phyloP scores from a whole-genome alignment of 2,797 vertebrate species.

The Chaetodon trifasciatus region DNA sequence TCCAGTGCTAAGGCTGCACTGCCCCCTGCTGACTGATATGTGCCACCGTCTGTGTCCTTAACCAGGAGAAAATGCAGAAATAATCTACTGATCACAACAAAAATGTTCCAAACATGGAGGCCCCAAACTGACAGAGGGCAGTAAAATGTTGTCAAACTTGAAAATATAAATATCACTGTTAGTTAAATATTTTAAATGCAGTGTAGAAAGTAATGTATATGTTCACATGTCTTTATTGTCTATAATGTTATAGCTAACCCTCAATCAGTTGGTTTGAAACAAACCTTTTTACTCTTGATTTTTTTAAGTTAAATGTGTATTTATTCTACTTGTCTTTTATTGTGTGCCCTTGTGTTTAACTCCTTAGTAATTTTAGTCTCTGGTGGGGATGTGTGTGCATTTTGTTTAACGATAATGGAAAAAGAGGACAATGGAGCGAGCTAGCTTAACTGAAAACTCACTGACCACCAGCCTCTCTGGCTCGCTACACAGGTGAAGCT shows the following conservation, averaged over 20 bases:
- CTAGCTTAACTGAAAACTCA: too few species aligned
- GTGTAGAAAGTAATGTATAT: neutral
- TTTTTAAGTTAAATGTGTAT: neutral
- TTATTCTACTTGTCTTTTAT: neutral
- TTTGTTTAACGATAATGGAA: too few species aligned
- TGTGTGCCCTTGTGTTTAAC: neutral
- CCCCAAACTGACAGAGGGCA: neutral
- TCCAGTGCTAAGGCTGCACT: constrained; percentile 15
- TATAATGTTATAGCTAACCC: neutral
- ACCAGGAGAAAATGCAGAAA: neutral
- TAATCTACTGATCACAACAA: neutral
- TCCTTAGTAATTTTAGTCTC: neutral
- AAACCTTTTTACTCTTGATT: neutral
- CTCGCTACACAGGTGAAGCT: too few species aligned
- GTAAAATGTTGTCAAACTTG: neutral
- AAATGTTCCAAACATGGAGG: neutral
- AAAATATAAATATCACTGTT: neutral
- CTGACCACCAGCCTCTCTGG: too few species aligned
- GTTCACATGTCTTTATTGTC: neutral
- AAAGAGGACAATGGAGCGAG: too few species aligned
- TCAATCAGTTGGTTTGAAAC: neutral
- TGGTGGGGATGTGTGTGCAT: neutral
- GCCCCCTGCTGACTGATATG: constrained; percentile 58
- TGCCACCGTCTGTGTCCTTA: neutral
- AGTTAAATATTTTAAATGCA: neutral